A percentile compares a stretch with the other conserved stretches of the same genome.
Evolutionary conservation across 2,797 vertebrate species (phyloP).

Genomic region (Lacerta bilineata): DNA sequence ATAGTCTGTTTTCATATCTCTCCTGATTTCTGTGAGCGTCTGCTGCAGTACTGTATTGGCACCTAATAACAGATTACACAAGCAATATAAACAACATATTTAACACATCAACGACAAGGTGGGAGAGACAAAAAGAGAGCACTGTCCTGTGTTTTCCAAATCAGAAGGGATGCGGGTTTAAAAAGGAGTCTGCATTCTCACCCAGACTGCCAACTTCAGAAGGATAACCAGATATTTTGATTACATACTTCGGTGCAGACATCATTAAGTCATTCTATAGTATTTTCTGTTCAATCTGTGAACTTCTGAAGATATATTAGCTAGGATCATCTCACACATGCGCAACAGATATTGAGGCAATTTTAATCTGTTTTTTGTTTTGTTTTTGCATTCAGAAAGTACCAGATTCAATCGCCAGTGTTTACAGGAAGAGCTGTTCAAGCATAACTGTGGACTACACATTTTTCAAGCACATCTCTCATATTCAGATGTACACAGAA

Average conservation of each 20-base stretch:
- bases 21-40: background rate
- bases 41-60: background rate
- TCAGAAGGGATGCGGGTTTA: background rate
- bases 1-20: background rate
- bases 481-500: too few relatives aligned
- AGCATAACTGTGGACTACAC: background rate
- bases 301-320: background rate
- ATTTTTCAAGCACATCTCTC: background rate
- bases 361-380: too few relatives aligned
- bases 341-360: background rate
- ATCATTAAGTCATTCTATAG: background rate
- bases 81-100: background rate
- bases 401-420: too few relatives aligned
- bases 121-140: background rate
- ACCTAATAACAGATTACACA: constrained; percentile 1
- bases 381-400: too few relatives aligned
- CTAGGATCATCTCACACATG: background rate
- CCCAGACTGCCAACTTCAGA: background rate
- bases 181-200: background rate
- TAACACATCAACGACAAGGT: constrained; percentile 1
- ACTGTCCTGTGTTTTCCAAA: background rate
- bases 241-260: background rate
- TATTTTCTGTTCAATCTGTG: background rate
- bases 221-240: background rate
- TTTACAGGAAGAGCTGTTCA: background rate